Evolutionary conservation across 2,888 invertebrate species (phyloP).

Genomic region (Gari tellinella): DNA sequence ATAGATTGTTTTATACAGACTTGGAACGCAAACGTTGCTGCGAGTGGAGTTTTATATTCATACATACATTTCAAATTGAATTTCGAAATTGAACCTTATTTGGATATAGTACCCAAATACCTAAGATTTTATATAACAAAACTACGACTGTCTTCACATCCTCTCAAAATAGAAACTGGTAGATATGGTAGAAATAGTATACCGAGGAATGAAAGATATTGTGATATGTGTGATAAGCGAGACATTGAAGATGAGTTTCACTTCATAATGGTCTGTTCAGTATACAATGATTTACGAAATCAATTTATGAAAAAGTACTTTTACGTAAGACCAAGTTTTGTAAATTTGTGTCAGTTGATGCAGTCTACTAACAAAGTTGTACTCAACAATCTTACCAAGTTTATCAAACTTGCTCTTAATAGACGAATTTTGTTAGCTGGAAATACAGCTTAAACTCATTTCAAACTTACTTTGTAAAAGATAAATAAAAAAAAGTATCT

Average conservation of each 20-base stretch:
- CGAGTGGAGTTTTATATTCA: neutral
- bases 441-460: too few species aligned
- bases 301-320: neutral
- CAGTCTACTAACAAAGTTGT: too few species aligned
- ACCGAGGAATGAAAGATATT: conserved; percentile 14
- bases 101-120: neutral
- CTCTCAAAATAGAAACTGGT: conserved; percentile 20
- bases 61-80: conserved; percentile 16
- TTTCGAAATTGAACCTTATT: conserved; percentile 11
- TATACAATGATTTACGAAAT: neutral
- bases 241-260: conserved; percentile 29
- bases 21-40: neutral
- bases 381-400: too few species aligned
- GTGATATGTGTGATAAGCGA: conserved; percentile 7
- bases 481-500: too few species aligned
- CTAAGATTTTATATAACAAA: neutral
- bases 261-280: conserved; percentile 1
- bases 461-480: too few species aligned
- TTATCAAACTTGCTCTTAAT: too few species aligned
- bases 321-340: conserved; percentile 5
- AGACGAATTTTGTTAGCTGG: too few species aligned
- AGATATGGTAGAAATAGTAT: conserved; percentile 13
- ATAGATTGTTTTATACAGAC: conserved; percentile 10
- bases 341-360: too few species aligned
- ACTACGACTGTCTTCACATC: conserved; percentile 22